Conservation (phyloP, 2,797 vertebrate species). For the Momotus momota region DNA sequence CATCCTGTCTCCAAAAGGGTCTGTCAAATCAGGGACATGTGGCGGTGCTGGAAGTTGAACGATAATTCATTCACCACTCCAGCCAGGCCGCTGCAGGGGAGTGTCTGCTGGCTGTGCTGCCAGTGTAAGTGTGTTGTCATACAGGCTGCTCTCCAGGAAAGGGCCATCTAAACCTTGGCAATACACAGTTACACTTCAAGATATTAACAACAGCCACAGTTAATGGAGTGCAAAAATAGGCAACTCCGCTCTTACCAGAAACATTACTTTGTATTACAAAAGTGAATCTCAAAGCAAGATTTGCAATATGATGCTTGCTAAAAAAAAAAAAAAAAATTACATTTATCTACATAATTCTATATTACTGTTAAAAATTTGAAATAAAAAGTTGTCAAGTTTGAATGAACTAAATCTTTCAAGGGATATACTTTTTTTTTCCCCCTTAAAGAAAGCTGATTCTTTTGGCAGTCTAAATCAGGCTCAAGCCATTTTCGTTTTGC, state of each 20-base stretch:
- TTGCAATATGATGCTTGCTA: not conserved
- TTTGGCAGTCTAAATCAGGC: not conserved
- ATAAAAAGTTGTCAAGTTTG: not conserved
- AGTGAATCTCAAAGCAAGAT: not conserved
- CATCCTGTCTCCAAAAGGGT: not conserved
- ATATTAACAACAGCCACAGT: not conserved
- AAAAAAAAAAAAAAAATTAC: not conserved
- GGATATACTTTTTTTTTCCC: not conserved
- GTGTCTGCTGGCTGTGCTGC: not conserved
- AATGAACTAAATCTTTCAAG: not conserved
- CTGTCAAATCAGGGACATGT: conserved; percentile 14
- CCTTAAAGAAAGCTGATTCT: not conserved
- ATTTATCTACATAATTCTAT: not conserved
- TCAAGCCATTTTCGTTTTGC: not conserved
- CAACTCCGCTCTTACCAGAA: not conserved
- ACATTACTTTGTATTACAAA: not conserved
- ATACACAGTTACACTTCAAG: not conserved
- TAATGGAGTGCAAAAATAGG: not conserved
- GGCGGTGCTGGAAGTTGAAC: conserved; percentile 10
- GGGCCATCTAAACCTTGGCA: not conserved
- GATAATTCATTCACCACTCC: not conserved
- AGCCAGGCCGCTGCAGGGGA: not conserved
- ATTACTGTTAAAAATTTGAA: not conserved
- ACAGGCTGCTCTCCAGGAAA: not conserved
- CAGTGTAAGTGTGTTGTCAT: not conserved